Conservation (phyloP, 2,888 invertebrate species). For the Pyrrhosoma nymphula region DNA sequence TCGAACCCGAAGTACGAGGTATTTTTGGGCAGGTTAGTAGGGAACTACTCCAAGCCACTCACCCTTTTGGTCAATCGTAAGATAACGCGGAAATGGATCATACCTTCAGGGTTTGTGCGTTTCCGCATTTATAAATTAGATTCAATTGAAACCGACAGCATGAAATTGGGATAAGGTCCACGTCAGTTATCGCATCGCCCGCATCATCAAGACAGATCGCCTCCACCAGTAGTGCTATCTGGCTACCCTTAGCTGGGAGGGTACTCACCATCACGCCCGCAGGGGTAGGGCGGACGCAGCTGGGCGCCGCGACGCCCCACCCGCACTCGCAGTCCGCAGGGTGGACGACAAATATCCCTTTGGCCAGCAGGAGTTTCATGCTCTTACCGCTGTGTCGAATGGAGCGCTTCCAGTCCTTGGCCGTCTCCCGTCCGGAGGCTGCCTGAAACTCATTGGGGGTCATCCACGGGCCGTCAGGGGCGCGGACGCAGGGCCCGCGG, state of each 20-base stretch:
- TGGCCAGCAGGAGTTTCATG: slow-evolving; percentile 77
- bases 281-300: not conserved
- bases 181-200: too few species aligned
- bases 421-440: slow-evolving; percentile 78
- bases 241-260: not conserved
- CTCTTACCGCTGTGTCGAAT: slow-evolving; percentile 78
- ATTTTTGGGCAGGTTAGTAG: too few species aligned
- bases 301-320: not conserved
- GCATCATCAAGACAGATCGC: not conserved
- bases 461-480: slow-evolving; percentile 76
- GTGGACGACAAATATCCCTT: slow-evolving; percentile 56
- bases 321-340: slow-evolving; percentile 56
- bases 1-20: too few species aligned
- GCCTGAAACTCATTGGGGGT: slow-evolving; percentile 79
- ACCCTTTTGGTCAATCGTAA: too few species aligned
- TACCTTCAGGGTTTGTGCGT: too few species aligned
- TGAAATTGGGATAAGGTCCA: too few species aligned
- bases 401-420: slow-evolving; percentile 77
- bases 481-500: slow-evolving; percentile 75
- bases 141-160: too few species aligned
- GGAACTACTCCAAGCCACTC: too few species aligned
- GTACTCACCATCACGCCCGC: not conserved
- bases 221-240: not conserved
- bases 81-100: too few species aligned
- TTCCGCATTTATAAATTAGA: too few species aligned